A percentile compares a stretch with the other conserved stretches of the same genome.
Conservation (phyloP, 2,113 vertebrate genomes). For the Willisornis vidua region DNA sequence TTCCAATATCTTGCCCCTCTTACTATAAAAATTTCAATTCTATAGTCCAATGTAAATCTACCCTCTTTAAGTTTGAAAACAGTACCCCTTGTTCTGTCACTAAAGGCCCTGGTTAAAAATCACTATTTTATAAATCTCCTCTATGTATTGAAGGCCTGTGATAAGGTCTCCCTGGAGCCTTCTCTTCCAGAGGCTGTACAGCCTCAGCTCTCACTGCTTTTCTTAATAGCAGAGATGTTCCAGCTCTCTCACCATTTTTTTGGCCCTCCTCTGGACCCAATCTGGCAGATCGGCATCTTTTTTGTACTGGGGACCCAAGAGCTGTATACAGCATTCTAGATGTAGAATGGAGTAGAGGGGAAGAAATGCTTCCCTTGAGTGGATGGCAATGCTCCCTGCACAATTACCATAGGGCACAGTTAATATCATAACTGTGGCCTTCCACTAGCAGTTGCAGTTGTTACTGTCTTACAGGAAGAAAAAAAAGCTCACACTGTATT, state of each 20-base stretch:
- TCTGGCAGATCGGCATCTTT: not conserved
- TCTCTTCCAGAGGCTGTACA: not conserved
- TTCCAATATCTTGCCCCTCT: not conserved
- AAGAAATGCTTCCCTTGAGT: not conserved
- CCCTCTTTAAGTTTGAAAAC: not conserved
- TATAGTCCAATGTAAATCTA: not conserved
- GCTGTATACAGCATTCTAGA: not conserved
- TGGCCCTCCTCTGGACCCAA: not conserved
- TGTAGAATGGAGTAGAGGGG: not conserved
- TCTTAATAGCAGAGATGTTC: not conserved
- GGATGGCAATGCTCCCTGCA: not conserved
- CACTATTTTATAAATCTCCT: not conserved
- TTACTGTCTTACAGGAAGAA: not conserved
- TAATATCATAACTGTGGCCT: not conserved
- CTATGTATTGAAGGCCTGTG: not conserved
- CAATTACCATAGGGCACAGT: not conserved
- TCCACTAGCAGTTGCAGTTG: not conserved
- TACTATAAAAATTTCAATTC: rapidly evolving
- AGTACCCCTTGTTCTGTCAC: not conserved
- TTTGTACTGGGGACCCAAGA: not conserved
- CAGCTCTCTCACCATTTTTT: not conserved
- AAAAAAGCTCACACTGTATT: not conserved
- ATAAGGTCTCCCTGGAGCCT: not conserved
- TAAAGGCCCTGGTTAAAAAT: not conserved
- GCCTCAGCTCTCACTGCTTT: not conserved